Conservation (phyloP, 2,888 invertebrate species). For the Hylaea fasciaria region DNA sequence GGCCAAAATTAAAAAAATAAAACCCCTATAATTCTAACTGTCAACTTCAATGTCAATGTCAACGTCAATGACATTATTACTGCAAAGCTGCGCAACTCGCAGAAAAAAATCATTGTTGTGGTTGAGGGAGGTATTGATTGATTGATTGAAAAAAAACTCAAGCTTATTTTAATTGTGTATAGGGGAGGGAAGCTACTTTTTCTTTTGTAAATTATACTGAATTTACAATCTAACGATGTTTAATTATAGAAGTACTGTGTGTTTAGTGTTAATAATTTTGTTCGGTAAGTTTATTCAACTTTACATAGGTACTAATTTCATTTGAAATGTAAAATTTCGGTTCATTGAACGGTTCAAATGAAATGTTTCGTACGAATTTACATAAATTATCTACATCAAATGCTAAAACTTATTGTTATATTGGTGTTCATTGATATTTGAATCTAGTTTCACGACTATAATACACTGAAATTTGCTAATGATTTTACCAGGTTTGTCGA, state of each 20-base stretch:
- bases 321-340: not conserved
- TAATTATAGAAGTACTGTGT: conserved; percentile 8
- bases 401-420: not conserved
- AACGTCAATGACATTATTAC: no score
- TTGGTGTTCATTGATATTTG: not conserved
- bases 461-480: not conserved
- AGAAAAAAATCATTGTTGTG: not conserved
- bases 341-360: conserved; percentile 21
- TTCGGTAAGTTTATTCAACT: conserved; percentile 32
- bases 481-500: conserved; percentile 48
- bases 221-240: conserved; percentile 20
- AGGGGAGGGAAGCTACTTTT: not conserved
- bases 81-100: no score
- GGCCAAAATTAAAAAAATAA: no score
- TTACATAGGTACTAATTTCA: not conserved
- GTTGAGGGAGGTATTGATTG: not conserved
- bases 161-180: not conserved
- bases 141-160: not conserved
- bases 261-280: conserved; percentile 24
- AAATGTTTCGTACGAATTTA: conserved; percentile 13
- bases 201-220: conserved; percentile 1
- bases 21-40: no score
- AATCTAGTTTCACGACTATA: no score
- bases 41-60: not conserved
- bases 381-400: conserved; percentile 3